Conservation (phyloP, 2,113 vertebrate genomes). For the Gadus macrocephalus region DNA sequence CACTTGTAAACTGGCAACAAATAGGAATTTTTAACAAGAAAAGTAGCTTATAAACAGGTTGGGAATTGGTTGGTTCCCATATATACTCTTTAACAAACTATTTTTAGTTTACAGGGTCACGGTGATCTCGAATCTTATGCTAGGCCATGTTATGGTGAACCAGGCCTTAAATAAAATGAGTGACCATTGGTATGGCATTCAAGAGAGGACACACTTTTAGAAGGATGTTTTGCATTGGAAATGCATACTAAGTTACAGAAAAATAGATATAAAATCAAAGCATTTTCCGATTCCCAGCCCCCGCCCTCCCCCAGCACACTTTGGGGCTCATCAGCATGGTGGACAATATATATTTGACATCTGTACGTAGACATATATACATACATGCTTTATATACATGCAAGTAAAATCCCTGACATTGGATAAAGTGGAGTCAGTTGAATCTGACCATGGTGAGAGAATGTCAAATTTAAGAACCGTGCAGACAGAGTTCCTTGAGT, state of each 20-base stretch:
- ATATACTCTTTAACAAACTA: too few species aligned
- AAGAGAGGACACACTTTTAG: conserved; percentile 7
- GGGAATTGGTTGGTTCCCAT: too few species aligned
- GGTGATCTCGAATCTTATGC: background rate
- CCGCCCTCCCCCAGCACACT: background rate
- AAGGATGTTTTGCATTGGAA: conserved; percentile 16
- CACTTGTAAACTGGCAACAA: too few species aligned
- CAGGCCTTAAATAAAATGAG: too few species aligned
- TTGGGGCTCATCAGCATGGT: conserved; percentile 9
- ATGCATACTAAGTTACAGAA: conserved; percentile 17
- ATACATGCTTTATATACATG: conserved; percentile 41
- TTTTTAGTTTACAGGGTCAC: background rate
- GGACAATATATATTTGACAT: conserved; percentile 10
- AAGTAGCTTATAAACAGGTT: too few species aligned
- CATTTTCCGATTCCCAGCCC: conserved; percentile 12
- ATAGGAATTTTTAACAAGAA: too few species aligned
- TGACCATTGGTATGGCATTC: too few species aligned
- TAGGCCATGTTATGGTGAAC: background rate
- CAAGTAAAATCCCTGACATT: conserved; percentile 47
- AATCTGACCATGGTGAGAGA: conserved; percentile 22
- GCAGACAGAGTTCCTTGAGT: conserved; percentile 31
- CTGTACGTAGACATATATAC: conserved; percentile 40
- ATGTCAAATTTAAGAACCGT: conserved; percentile 23
- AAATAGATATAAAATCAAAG: background rate
- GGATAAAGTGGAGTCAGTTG: conserved; percentile 24